Evolutionary conservation across 2,113 vertebrate genomes (phyloP).

Genomic region (Alectura lathami): DNA sequence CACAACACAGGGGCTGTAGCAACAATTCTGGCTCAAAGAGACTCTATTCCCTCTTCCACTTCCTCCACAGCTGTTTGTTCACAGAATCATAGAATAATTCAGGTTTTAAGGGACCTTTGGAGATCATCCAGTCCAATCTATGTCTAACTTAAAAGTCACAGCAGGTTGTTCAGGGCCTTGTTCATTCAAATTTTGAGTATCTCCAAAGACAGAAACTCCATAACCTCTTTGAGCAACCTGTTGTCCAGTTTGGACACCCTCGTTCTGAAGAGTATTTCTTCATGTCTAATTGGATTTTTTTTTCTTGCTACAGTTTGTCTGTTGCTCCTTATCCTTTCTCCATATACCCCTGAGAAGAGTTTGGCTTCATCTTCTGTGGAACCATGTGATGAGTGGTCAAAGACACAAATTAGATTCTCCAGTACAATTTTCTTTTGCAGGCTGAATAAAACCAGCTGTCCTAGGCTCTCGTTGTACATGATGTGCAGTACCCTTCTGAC

Average conservation of each 20-base stretch:
- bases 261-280: background rate
- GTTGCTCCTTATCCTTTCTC: background rate
- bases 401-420: background rate
- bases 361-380: background rate
- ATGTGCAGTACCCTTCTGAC: background rate
- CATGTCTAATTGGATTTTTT: background rate
- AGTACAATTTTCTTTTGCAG: background rate
- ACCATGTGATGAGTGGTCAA: background rate
- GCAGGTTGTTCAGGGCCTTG: background rate
- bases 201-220: background rate
- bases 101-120: background rate
- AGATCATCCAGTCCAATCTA: background rate
- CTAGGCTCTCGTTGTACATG: background rate
- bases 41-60: background rate
- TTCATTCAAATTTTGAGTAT: background rate
- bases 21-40: background rate
- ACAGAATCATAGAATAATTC: background rate
- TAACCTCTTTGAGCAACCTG: background rate
- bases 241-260: background rate
- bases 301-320: background rate
- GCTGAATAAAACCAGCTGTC: background rate
- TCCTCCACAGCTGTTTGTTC: slow-evolving; percentile 17
- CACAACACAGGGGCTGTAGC: background rate
- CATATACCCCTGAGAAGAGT: background rate
- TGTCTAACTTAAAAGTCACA: background rate